Conservation (phyloP, 2,888 invertebrate genomes). For the Apotomis turbidana region DNA sequence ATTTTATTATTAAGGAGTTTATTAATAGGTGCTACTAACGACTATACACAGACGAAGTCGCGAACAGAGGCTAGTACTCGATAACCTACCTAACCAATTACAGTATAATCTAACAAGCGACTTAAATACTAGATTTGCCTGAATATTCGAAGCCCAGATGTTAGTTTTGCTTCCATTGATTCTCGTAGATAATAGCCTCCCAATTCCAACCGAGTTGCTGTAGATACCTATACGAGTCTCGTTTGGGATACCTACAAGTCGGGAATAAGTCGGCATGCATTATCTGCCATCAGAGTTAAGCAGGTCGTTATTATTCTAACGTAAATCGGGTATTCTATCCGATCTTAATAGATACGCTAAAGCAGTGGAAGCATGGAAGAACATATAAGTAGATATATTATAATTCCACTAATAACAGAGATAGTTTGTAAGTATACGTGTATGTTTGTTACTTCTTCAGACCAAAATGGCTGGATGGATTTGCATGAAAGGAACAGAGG, state of each 20-base stretch:
- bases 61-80: too few relatives aligned
- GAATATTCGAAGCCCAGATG: conserved; percentile 1
- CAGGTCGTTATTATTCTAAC: conserved; percentile 40
- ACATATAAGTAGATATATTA: too few relatives aligned
- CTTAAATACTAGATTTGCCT: conserved; percentile 5
- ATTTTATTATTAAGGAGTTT: too few relatives aligned
- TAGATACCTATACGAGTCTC: neutral
- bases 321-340: conserved; percentile 34
- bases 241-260: neutral
- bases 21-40: too few relatives aligned
- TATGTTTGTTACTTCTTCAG: too few relatives aligned
- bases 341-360: conserved; percentile 28
- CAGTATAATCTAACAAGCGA: neutral
- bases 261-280: conserved; percentile 18
- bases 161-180: conserved; percentile 22
- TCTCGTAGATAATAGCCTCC: conserved; percentile 14
- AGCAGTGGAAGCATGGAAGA: neutral
- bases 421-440: too few relatives aligned
- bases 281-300: conserved; percentile 28
- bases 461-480: too few relatives aligned
- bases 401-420: too few relatives aligned
- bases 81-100: too few relatives aligned
- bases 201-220: conserved; percentile 3
- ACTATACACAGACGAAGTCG: too few relatives aligned
- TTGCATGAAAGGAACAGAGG: too few relatives aligned